Percentiles rank a stretch among this genome's conserved stretches.
Evolutionary conservation across 1,140 invertebrate species (phyloP).

Genomic region (Pseudomyrmex dendroicus): DNA sequence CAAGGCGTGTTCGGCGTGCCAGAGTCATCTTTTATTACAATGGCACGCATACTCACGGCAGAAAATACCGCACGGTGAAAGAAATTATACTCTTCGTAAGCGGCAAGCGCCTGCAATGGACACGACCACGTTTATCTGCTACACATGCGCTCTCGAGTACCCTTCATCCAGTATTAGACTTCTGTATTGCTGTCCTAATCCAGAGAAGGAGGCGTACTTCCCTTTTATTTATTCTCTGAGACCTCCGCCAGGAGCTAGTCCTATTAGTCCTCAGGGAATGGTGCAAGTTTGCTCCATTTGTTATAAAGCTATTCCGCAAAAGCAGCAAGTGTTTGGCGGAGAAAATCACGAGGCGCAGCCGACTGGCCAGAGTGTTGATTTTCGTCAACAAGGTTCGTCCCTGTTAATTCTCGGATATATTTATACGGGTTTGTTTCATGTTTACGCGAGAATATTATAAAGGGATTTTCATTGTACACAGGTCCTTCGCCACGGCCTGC

Average conservation of each 20-base stretch:
- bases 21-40: slow-evolving; percentile 92
- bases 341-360: slow-evolving; percentile 83
- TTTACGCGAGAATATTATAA: not conserved
- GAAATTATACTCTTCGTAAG: slow-evolving; percentile 92
- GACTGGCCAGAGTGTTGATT: slow-evolving; percentile 79
- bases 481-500: slow-evolving; percentile 83
- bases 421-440: slow-evolving; percentile 5
- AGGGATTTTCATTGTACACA: slow-evolving; percentile 37
- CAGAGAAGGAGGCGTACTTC: slow-evolving; percentile 94
- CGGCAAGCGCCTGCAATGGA: slow-evolving; percentile 88
- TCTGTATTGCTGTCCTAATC: slow-evolving; percentile 93
- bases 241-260: slow-evolving; percentile 92
- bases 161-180: slow-evolving; percentile 91
- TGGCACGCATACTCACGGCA: slow-evolving; percentile 89
- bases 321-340: slow-evolving; percentile 90
- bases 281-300: slow-evolving; percentile 94
- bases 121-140: slow-evolving; percentile 93
- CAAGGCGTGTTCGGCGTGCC: slow-evolving; percentile 91
- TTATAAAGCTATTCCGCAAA: slow-evolving; percentile 92
- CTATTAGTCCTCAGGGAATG: slow-evolving; percentile 93
- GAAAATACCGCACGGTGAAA: slow-evolving; percentile 90
- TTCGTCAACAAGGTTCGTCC: slow-evolving; percentile 78
- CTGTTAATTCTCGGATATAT: not conserved
- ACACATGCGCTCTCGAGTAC: slow-evolving; percentile 93
- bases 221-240: slow-evolving; percentile 93